phyloP scores from a whole-genome alignment of 2,797 vertebrate genomes.

The Cygnus olor region DNA sequence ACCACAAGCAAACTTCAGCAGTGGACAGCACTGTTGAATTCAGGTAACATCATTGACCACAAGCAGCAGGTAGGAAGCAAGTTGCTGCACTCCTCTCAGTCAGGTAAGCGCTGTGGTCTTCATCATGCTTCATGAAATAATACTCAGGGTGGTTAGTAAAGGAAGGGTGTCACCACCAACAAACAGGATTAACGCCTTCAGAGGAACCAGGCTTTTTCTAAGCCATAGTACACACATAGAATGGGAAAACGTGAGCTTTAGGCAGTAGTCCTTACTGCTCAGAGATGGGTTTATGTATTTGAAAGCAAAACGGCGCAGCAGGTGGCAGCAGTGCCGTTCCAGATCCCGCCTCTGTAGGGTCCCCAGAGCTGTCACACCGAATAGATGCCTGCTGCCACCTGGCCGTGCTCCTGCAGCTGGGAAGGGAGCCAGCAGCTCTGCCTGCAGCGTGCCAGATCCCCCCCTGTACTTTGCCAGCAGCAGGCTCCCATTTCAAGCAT shows the following conservation, averaged over 20 bases:
- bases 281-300: background rate
- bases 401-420: fast-evolving
- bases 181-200: background rate
- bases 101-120: background rate
- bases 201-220: background rate
- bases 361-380: background rate
- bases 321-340: constrained; percentile 11
- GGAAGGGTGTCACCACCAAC: fast-evolving
- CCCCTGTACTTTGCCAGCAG: background rate
- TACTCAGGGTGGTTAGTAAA: background rate
- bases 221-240: background rate
- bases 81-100: background rate
- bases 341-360: background rate
- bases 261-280: background rate
- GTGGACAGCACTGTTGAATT: background rate
- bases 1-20: background rate
- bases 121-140: background rate
- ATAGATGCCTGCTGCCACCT: background rate
- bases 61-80: background rate
- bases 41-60: fast-evolving
- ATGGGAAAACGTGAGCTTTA: background rate
- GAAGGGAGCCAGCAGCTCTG: background rate
- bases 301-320: background rate
- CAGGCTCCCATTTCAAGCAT: background rate
- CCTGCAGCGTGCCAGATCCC: fast-evolving